phyloP scores from a whole-genome alignment of 2,113 vertebrate genomes.

The Misgurnus mizolepis region DNA sequence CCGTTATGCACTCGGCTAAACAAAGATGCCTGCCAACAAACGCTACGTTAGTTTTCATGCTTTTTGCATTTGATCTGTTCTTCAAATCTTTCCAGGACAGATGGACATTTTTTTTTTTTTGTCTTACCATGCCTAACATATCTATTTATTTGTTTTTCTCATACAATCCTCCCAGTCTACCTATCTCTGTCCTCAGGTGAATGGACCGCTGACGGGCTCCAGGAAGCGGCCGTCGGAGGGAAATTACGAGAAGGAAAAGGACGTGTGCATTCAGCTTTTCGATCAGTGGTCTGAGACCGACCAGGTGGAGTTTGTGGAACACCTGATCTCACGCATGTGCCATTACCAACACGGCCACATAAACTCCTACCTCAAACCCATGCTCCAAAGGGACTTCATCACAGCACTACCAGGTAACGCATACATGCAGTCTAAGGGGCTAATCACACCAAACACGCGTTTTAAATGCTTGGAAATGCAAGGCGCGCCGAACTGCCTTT shows the following conservation, averaged over 20 bases:
- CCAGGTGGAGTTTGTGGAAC: constrained; percentile 99
- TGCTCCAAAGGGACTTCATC: constrained; percentile 99
- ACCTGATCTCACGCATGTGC: constrained; percentile 99
- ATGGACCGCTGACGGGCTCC: constrained; percentile 92
- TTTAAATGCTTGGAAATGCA: too few relatives aligned
- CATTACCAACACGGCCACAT: constrained; percentile 99
- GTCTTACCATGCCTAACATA: neutral
- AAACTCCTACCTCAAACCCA: constrained; percentile 99
- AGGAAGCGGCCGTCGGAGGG: constrained; percentile 96
- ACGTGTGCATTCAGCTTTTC: constrained; percentile 97
- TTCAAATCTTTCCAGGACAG: neutral
- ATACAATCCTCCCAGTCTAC: constrained; percentile 2
- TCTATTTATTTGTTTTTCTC: neutral
- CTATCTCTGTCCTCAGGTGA: constrained; percentile 76
- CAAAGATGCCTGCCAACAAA: too few relatives aligned
- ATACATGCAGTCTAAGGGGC: too few relatives aligned
- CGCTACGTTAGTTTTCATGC: too few relatives aligned
- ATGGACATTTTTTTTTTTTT: neutral
- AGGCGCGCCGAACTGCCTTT: too few relatives aligned
- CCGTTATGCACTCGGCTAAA: too few relatives aligned
- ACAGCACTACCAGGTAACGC: constrained; percentile 93
- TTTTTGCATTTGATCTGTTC: too few relatives aligned
- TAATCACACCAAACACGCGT: too few relatives aligned
- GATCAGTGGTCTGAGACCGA: constrained; percentile 99
- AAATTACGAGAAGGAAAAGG: constrained; percentile 97